phyloP scores from a whole-genome alignment of 2,113 vertebrate species.

The Sardina pilchardus region DNA sequence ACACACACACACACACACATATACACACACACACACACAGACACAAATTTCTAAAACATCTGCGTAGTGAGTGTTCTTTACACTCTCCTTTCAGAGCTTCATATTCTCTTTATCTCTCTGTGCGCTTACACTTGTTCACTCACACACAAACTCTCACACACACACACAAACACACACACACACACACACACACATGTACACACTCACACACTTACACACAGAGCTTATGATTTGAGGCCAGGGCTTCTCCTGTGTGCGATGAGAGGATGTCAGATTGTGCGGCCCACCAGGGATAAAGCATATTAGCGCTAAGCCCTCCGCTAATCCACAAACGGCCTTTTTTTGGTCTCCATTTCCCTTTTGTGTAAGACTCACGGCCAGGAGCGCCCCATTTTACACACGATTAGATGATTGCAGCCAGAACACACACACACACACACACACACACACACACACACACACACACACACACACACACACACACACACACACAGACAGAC shows the following conservation, averaged over 20 bases:
- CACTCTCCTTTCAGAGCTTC: too few relatives aligned
- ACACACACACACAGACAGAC: not conserved
- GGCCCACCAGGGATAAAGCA: conserved; percentile 67
- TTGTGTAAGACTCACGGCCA: conserved; percentile 56
- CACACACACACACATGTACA: conserved; percentile 25
- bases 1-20: not conserved
- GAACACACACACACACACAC: too few relatives aligned
- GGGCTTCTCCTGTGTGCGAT: conserved; percentile 54
- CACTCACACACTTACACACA: conserved; percentile 19
- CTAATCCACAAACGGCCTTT: conserved; percentile 70
- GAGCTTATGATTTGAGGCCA: conserved; percentile 54
- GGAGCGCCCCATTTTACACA: conserved; percentile 49
- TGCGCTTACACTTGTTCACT: conserved; percentile 8
- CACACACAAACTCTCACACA: conserved; percentile 19
- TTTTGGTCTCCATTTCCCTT: conserved; percentile 51
- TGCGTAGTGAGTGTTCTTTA: too few relatives aligned
- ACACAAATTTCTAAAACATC: too few relatives aligned
- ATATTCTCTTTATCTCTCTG: too few relatives aligned
- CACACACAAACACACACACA: not conserved
- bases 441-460: too few relatives aligned
- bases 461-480: not conserved
- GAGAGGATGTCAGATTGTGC: conserved; percentile 62
- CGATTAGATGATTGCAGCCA: conserved; percentile 57
- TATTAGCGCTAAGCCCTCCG: conserved; percentile 66
- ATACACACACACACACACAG: not conserved